Base-by-base conservation (phyloP, 2,888 invertebrate genomes). In the Drosophila peninsularis region DNA sequence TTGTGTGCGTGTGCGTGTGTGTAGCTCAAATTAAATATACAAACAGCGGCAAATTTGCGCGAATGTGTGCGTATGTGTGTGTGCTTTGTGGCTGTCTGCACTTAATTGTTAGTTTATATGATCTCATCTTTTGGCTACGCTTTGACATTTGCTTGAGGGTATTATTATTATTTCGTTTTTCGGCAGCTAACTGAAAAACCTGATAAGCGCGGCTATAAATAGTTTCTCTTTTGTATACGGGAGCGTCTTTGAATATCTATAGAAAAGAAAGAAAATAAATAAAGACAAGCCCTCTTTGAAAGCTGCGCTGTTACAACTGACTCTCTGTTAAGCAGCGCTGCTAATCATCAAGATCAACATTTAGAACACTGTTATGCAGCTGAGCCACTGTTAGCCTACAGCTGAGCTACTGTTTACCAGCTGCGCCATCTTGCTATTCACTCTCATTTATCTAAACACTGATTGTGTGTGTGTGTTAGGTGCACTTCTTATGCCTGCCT, bases 21-120 rank as follows among this genome's bases (percentile, higher is more conserved):
- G 36, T 64, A 62, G 67, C 73, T 78, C 79, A 82, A 82, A 83
- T 85, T 80, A 60, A 55, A 80, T 88, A 73, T 69, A 80, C 80
- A 83, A 83, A 83, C 86, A 88, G 67, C 69, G 71, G 77, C 76
- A 62, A 64, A 72, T 56, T 67, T 47, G 45, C n/a, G n/a, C 45
- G 27, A 27, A 32, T 62, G 45, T 37, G 30, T 49, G 27, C 2
- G 44, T 47, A 11, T 21, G 21, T 54, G 49, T 44, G 32, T 64
- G 54, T 55, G 53, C 36, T 53, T 44, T 55, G 34, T 37, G 24
- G 30, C 19, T 44, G 60, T 61, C 61, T 63, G 62, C 62, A 81
- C 76, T 81, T 84, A 84, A 87, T 82, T 87, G 82, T 84, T 84
- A 82, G 88, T 82, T 88, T 87, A 76, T 77, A 82, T 82, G 82